These are phyloP conservation scores for Psittacula derbiana DNA, from an alignment of 2,797 vertebrate species.

Conservation along the genomic window DNA sequence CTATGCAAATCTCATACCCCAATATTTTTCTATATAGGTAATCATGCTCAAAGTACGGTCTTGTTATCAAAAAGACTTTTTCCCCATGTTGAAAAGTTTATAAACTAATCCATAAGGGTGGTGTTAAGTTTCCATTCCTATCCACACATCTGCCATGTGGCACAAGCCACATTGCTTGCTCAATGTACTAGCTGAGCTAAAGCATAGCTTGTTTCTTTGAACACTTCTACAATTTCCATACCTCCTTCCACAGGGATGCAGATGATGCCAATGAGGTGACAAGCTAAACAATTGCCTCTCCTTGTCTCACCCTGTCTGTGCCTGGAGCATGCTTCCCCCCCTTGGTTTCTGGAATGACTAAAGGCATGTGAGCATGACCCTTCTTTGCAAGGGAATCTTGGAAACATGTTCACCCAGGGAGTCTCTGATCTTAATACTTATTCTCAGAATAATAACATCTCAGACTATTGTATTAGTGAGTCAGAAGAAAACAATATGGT, in stretches of 20 bases:
- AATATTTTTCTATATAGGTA: not conserved
- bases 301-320: accelerated
- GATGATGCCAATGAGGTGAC: not conserved
- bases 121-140: not conserved
- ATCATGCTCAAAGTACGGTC: not conserved
- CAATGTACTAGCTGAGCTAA: not conserved
- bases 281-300: not conserved
- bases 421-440: not conserved
- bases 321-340: not conserved
- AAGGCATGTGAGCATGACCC: not conserved
- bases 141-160: not conserved
- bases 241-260: not conserved
- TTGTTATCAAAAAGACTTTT: not conserved
- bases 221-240: not conserved
- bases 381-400: not conserved
- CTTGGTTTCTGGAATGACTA: not conserved
- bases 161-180: not conserved
- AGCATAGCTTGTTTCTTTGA: not conserved
- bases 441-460: not conserved
- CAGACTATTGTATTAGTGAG: not conserved
- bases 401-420: not conserved
- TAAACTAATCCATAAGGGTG: not conserved
- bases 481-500: not conserved
- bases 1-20: not conserved
- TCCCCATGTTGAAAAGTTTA: not conserved